Conservation (phyloP, 2,113 vertebrate genomes). For the Pandion haliaetus region DNA sequence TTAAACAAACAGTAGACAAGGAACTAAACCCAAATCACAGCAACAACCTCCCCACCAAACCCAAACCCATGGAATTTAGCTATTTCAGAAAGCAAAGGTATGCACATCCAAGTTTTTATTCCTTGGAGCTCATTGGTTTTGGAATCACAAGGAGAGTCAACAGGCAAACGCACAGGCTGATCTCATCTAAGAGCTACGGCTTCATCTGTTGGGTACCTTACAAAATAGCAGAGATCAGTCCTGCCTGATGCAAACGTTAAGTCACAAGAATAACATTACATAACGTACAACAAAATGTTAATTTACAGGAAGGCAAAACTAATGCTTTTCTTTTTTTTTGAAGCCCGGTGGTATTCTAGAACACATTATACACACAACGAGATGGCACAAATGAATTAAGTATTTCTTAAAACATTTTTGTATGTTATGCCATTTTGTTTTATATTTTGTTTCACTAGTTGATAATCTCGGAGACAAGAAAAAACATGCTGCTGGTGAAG, state of each 20-base stretch:
- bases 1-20: background rate
- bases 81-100: background rate
- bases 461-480: conserved; percentile 4
- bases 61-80: background rate
- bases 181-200: background rate
- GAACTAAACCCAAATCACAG: background rate
- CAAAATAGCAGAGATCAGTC: background rate
- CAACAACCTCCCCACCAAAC: background rate
- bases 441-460: background rate
- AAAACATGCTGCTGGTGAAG: background rate
- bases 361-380: background rate
- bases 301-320: background rate
- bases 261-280: background rate
- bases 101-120: background rate
- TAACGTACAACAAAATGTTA: background rate
- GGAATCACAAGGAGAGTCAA: background rate
- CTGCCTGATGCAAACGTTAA: background rate
- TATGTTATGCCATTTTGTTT: background rate
- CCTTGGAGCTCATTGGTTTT: background rate
- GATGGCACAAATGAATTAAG: background rate
- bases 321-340: background rate
- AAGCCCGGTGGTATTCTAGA: background rate
- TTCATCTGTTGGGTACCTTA: background rate
- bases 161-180: background rate
- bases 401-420: background rate